A percentile compares a stretch with the other conserved stretches of the same genome.
These are phyloP conservation scores for Acrocephalus arundinaceus DNA, from an alignment of 2,113 vertebrate species.

Conservation along the genomic window DNA sequence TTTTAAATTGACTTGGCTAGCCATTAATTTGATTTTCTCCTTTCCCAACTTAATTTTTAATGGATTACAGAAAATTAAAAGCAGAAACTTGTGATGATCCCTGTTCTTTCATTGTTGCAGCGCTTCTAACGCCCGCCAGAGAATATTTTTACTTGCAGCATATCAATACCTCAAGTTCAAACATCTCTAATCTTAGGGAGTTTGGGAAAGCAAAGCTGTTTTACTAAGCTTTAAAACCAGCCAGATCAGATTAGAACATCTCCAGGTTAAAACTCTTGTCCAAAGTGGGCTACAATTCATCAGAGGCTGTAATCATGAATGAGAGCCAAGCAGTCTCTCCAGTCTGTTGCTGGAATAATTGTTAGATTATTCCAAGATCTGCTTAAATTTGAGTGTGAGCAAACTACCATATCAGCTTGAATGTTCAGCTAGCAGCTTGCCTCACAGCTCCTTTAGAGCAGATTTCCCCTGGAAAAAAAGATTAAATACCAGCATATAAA, in stretches of 20 bases:
- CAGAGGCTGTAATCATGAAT: not conserved
- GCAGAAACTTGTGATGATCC: not conserved
- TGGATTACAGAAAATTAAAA: not conserved
- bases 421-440: not conserved
- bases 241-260: not conserved
- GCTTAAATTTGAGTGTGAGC: not conserved
- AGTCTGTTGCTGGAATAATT: not conserved
- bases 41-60: conserved; percentile 15
- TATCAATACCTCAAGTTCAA: not conserved
- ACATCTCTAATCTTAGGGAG: not conserved
- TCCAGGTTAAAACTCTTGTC: not conserved
- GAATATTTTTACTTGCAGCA: not conserved
- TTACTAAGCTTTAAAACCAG: not conserved
- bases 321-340: not conserved
- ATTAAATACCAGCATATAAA: not conserved
- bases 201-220: not conserved
- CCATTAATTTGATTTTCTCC: not conserved
- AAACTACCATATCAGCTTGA: not conserved
- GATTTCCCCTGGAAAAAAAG: not conserved
- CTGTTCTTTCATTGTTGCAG: not conserved
- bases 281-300: not conserved
- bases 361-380: not conserved
- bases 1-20: not conserved
- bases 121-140: not conserved
- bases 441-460: not conserved